Conservation (phyloP, 2,888 invertebrate species). For the Hyppa rectilinea region DNA sequence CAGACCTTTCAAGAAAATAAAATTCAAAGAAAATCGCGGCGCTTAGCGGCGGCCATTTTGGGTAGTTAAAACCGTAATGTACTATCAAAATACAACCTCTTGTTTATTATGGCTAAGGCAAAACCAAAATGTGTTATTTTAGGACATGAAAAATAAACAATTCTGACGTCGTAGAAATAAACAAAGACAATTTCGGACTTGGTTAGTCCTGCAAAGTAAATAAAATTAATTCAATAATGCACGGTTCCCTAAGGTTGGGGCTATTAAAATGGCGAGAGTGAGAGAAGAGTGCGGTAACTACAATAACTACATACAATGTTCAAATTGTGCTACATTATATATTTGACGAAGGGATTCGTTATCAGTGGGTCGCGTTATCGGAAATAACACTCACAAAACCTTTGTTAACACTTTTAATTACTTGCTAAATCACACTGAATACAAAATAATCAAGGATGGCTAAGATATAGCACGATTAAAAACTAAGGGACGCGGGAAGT, state of each 20-base stretch:
- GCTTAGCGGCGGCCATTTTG: not conserved
- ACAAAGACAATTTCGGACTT: conserved; percentile 51
- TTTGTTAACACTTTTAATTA: too few relatives aligned
- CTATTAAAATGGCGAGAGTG: conserved; percentile 7
- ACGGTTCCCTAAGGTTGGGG: conserved; percentile 47
- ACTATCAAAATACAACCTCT: conserved; percentile 38
- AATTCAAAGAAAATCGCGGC: not conserved
- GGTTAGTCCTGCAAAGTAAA: conserved; percentile 58
- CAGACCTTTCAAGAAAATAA: not conserved
- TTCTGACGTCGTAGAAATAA: conserved; percentile 44
- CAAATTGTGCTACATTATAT: not conserved
- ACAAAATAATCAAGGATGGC: too few relatives aligned
- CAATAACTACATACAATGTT: too few relatives aligned
- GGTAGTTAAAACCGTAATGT: conserved; percentile 20
- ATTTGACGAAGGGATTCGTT: too few relatives aligned
- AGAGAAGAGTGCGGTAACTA: not conserved
- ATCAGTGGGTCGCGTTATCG: too few relatives aligned
- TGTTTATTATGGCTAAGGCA: conserved; percentile 15
- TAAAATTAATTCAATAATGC: conserved; percentile 70
- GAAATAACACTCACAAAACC: too few relatives aligned
- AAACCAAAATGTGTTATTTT: conserved; percentile 43
- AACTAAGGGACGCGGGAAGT: too few relatives aligned
- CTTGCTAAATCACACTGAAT: too few relatives aligned
- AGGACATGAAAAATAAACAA: conserved; percentile 48
- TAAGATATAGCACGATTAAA: too few relatives aligned